A percentile compares a stretch with the other conserved stretches of the same genome.
Conservation (phyloP, 2,888 invertebrate genomes). For the Carterocephalus palaemon region DNA sequence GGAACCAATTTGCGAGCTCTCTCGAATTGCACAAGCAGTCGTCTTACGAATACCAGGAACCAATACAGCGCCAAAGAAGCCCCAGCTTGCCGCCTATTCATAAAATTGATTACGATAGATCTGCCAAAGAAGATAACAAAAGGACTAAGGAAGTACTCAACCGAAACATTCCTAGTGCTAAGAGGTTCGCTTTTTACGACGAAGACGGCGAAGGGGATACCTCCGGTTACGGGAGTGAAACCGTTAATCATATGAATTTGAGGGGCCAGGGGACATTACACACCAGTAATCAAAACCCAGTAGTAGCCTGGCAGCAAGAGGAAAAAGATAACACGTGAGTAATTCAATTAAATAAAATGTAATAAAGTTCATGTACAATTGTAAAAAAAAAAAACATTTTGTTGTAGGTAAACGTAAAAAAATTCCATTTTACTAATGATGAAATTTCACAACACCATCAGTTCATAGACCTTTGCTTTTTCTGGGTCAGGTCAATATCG, state of each 20-base stretch:
- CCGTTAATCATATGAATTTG: constrained; percentile 74
- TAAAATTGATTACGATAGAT: constrained; percentile 54
- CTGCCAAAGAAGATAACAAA: constrained; percentile 53
- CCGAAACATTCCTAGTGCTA: constrained; percentile 64
- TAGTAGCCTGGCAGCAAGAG: constrained; percentile 70
- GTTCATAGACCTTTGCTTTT: constrained; percentile 6
- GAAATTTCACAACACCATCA: constrained; percentile 1
- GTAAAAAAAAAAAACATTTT: too few relatives aligned
- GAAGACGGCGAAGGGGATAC: constrained; percentile 85
- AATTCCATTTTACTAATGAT: not conserved
- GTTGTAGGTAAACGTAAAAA: too few relatives aligned
- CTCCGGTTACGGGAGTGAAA: constrained; percentile 91
- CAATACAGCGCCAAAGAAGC: constrained; percentile 75
- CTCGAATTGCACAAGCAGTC: constrained; percentile 68
- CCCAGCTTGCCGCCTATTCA: constrained; percentile 85
- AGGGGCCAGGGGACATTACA: constrained; percentile 46
- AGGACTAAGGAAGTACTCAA: constrained; percentile 51
- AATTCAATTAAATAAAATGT: not conserved
- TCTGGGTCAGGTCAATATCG: constrained; percentile 4
- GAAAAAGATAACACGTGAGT: constrained; percentile 57
- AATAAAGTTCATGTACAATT: too few relatives aligned
- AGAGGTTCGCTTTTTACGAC: constrained; percentile 70
- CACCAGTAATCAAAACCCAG: constrained; percentile 45
- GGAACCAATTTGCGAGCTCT: constrained; percentile 72
- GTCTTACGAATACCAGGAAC: constrained; percentile 67